Conservation (phyloP, 2,888 invertebrate genomes). For the Hybos culiciformis region DNA sequence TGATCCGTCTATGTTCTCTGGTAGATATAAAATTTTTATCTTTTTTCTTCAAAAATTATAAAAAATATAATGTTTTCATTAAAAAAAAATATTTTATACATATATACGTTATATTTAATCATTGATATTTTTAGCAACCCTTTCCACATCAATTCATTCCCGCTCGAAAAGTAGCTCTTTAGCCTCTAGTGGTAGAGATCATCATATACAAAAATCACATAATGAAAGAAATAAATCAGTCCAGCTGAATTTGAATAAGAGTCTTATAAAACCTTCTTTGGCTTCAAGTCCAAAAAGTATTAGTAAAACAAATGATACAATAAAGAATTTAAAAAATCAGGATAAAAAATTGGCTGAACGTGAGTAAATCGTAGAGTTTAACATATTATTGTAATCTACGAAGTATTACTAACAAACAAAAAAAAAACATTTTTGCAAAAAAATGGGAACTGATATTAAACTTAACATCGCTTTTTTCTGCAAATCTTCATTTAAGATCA, state of each 20-base stretch:
- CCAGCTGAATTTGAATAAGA: constrained; percentile 17
- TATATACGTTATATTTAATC: too few species aligned
- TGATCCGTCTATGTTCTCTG: too few species aligned
- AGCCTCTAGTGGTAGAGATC: constrained; percentile 36
- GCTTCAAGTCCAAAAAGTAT: constrained; percentile 10
- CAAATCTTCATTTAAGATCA: too few species aligned
- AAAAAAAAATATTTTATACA: too few species aligned
- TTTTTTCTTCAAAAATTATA: too few species aligned
- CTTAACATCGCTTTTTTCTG: too few species aligned
- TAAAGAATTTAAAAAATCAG: constrained; percentile 29
- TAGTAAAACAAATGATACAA: constrained; percentile 14
- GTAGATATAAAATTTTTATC: too few species aligned
- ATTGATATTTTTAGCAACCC: constrained; percentile 49
- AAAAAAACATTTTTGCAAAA: too few species aligned
- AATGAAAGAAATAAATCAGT: constrained; percentile 25
- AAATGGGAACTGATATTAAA: too few species aligned
- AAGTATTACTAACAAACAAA: too few species aligned
- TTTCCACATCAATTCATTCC: constrained; percentile 60
- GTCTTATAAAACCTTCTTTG: constrained; percentile 10
- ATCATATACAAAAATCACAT: constrained; percentile 29
- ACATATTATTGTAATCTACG: too few species aligned
- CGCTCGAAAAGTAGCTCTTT: constrained; percentile 51
- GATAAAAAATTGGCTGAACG: constrained; percentile 36
- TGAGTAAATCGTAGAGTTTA: too few species aligned
- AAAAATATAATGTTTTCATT: neutral